Base-by-base conservation (phyloP, 2,797 vertebrate genomes). In the Danio albolineatus region DNA sequence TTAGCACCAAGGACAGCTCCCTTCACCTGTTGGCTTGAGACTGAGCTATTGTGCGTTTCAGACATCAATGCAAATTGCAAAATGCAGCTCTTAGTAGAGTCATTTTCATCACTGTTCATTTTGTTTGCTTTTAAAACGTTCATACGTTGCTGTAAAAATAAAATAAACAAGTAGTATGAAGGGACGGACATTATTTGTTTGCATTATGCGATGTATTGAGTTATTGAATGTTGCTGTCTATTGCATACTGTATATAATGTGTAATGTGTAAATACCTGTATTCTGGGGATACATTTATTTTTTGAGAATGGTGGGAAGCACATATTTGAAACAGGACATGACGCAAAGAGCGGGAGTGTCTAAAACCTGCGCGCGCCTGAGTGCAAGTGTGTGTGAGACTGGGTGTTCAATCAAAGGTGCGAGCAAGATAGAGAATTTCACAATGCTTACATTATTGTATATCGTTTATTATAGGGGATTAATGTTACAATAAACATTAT, bases 281-380 rank as follows among this genome's bases (percentile, higher is more conserved):
- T 53, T 65, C 16, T 43, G 21, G 17, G 41, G 21, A 77, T 77
- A 16, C 43, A 46, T 41, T 6, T 9, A 48, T 17, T 54, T 14
- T 28, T 73, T 74, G 76, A 82, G 76, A 83, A 74, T n/a, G 38
- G 51, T 59, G 62, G 51, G 78, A 85, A 80, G 46, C 71, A 56
- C 53, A 41, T 48, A 78, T 56, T 85, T 83, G 71, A 48, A 82
- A 61, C 84, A 84, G 88, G 88, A 91, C 60, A 85, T 93, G 90
- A 90, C 90, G 90, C 82, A 88, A 67, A 4, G 41, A 71, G 83
- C 82, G 88, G 90, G 89, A 82, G 90, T 89, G 87, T 81, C 39
- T 83, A 76, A 14, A 69, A 69, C 74, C 39, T 41, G 44, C 28
- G 3, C 1, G 28, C 28, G 28, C 28, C 28, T 28, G 28, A 3